phyloP scores from a whole-genome alignment of 2,797 vertebrate genomes.

The Hylomyscus alleni region DNA sequence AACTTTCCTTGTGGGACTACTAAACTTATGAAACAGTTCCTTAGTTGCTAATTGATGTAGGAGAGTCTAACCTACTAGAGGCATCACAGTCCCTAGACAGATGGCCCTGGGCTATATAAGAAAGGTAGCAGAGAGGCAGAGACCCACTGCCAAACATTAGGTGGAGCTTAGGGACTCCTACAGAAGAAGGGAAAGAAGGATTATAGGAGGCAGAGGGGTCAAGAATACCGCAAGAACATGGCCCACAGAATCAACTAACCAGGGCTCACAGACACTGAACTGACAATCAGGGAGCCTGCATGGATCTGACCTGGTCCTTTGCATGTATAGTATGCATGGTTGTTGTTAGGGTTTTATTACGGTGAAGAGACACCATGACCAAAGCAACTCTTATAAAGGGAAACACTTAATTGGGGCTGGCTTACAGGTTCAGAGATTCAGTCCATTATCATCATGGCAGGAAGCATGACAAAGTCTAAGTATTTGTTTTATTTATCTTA shows the following conservation, averaged over 20 bases:
- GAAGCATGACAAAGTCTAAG: no score
- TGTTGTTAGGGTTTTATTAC: not conserved
- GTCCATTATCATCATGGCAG: not conserved
- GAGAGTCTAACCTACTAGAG: not conserved
- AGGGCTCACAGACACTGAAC: not conserved
- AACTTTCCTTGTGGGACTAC: conserved; percentile 24
- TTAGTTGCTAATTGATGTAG: not conserved
- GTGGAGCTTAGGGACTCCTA: not conserved
- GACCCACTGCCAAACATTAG: not conserved
- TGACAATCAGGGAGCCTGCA: not conserved
- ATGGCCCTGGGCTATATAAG: not conserved
- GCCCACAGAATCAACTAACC: not conserved
- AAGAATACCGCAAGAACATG: not conserved
- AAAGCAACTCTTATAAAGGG: not conserved
- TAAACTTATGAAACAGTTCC: conserved; percentile 21
- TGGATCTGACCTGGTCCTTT: not conserved
- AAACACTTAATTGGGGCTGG: not conserved
- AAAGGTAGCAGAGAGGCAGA: not conserved
- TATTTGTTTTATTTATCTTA: no score
- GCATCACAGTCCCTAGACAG: not conserved
- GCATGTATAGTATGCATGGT: not conserved
- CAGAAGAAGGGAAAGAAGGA: not conserved
- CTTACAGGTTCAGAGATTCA: not conserved
- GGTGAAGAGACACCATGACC: not conserved
- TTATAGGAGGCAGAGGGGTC: not conserved